Evolutionary conservation across 1,140 invertebrate species (phyloP), one percentile per base, ranked within the genome.

Genomic region (Akabosia matsudoensis): DNA sequence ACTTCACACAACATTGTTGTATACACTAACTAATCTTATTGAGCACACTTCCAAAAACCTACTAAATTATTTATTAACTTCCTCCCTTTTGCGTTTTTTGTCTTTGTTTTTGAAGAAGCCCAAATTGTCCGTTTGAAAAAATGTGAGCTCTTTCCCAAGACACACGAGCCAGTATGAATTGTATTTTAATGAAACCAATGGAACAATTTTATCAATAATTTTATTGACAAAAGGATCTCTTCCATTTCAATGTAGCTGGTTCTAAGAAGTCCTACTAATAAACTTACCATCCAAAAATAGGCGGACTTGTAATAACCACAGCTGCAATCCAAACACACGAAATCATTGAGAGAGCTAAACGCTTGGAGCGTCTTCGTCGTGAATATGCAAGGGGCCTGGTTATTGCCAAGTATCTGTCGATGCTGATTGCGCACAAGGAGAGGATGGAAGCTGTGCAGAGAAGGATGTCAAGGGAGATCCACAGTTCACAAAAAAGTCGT

Each of bases 381-480:
- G 88, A 87, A 82, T 91, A 91, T 24, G 87, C 86, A 26, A 91
- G 85, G 0, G 90, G 90, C 76, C 88, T 86, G 4, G 88, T 89
- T 30, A 91, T 91, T 37, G 90, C 90, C 84, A 84, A 81, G 76
- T 86, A 86, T 22, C 85, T 81, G 80, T 88, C 87, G 52, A 90
- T 82, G 16, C 89, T 88, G 79, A 91, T 90, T 26, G 88, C 88
- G 79, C 89, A 90, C 31, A 90, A 82, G 80, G 90, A 90, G 31
- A 91, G 84, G 74, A 91, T 91, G 18, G 89, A 90, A 0, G 90
- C 89, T 0, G 96, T 98, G 84, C 96, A 97, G 0, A 96, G 90
- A 2, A 97, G 88, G 54, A 98, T 93, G 83, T 98, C 96, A 82
- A 96, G 87, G 0, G 94, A 96, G 56, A 97, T 91, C 95, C 95